A percentile compares a stretch with the other conserved stretches of the same genome.
Conservation (phyloP, 2,797 vertebrate genomes). For the Pangasius sanitwongsei region DNA sequence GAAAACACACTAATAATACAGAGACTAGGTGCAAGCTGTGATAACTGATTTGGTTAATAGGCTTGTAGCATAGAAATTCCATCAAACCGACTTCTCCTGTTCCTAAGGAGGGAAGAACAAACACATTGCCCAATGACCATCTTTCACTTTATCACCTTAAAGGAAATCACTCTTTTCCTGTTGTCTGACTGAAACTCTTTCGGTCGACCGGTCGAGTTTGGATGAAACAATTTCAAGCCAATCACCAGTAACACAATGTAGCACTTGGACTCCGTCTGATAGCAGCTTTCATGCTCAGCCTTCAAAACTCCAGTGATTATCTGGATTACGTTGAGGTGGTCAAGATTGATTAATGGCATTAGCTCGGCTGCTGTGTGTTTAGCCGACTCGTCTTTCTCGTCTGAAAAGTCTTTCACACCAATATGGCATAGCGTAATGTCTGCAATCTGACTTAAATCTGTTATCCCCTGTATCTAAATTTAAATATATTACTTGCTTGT, state of each 20-base stretch:
- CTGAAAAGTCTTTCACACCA: background rate
- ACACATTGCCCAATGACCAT: conserved; percentile 64
- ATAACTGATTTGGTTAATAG: background rate
- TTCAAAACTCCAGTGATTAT: conserved; percentile 75
- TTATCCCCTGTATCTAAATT: conserved; percentile 34
- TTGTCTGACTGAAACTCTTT: conserved; percentile 63
- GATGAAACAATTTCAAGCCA: conserved; percentile 68
- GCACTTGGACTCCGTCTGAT: conserved; percentile 75
- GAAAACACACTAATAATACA: conserved; percentile 11
- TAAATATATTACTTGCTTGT: conserved; percentile 20
- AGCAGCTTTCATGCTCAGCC: conserved; percentile 72
- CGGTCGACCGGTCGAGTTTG: conserved; percentile 59
- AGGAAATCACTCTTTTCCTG: conserved; percentile 76
- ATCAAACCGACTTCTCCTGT: conserved; percentile 59
- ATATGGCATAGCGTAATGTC: conserved; percentile 36
- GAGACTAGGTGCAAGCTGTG: background rate
- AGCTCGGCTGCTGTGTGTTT: conserved; percentile 56
- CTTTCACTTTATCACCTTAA: conserved; percentile 64
- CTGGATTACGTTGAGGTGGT: conserved; percentile 74
- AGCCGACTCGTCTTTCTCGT: conserved; percentile 11
- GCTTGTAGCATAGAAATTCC: conserved; percentile 44
- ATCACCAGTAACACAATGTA: conserved; percentile 76
- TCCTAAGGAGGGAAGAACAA: conserved; percentile 70
- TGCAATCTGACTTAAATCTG: conserved; percentile 43
- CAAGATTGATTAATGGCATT: conserved; percentile 67